phyloP scores from a whole-genome alignment of 1,140 invertebrate genomes.

The Micrasema longulum region DNA sequence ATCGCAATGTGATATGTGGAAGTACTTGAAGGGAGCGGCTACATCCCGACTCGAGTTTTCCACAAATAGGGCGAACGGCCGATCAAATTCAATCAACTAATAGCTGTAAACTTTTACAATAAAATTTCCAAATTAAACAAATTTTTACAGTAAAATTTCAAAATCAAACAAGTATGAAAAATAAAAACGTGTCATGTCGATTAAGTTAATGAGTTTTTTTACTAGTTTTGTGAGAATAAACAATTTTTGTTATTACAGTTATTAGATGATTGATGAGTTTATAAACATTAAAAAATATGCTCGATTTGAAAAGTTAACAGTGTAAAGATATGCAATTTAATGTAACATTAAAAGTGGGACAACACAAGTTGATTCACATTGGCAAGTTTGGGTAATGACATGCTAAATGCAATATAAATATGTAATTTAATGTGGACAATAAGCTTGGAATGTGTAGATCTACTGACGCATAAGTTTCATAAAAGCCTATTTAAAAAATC shows the following conservation, averaged over 20 bases:
- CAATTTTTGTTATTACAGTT: conserved; percentile 26
- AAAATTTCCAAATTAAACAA: conserved; percentile 14
- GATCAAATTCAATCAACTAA: conserved; percentile 20
- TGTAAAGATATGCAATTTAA: too few species aligned
- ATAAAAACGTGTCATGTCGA: not conserved
- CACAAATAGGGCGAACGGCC: not conserved
- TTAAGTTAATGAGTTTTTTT: conserved; percentile 8
- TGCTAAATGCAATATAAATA: too few species aligned
- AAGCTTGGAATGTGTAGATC: too few species aligned
- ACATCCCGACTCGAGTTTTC: not conserved
- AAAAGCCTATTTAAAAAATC: too few species aligned
- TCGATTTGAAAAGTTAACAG: too few species aligned
- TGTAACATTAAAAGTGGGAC: too few species aligned
- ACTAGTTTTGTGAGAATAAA: conserved; percentile 3
- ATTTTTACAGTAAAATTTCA: too few species aligned
- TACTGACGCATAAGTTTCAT: too few species aligned
- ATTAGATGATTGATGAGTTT: conserved; percentile 13
- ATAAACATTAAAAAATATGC: too few species aligned
- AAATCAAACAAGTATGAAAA: not conserved
- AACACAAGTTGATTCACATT: too few species aligned
- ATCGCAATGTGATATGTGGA: not conserved
- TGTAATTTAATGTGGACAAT: too few species aligned
- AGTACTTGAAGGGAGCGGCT: not conserved
- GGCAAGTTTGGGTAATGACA: too few species aligned
- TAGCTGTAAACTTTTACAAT: conserved; percentile 27